A percentile compares a stretch with the other conserved stretches of the same genome.
These are phyloP conservation scores for Batillaria attramentaria DNA, from an alignment of 1,140 invertebrate genomes.

Conservation along the genomic window DNA sequence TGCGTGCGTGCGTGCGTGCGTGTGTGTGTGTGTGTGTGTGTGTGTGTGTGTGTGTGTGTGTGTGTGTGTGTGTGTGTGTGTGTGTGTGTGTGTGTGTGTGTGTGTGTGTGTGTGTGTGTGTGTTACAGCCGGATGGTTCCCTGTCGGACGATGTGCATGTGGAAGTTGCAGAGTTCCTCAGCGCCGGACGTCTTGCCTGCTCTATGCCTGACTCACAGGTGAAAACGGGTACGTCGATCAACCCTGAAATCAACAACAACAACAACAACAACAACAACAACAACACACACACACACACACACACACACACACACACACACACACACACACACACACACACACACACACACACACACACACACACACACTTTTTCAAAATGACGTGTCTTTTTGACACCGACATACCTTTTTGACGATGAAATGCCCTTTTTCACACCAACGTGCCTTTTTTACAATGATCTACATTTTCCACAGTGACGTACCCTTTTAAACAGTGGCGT, in stretches of 20 bases:
- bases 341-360: slow-evolving; percentile 16
- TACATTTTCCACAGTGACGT: too few species aligned
- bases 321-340: slow-evolving; percentile 19
- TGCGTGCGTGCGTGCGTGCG: not conserved
- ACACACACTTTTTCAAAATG: too few species aligned
- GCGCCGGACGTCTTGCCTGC: not conserved
- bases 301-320: slow-evolving; percentile 15
- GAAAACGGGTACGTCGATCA: not conserved
- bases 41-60: not conserved
- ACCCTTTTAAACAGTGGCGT: too few species aligned
- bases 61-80: not conserved
- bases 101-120: slow-evolving; percentile 15
- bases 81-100: slow-evolving; percentile 25
- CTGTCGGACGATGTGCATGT: not conserved
- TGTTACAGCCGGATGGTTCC: not conserved
- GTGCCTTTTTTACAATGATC: too few species aligned
- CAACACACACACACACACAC: not conserved
- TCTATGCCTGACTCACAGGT: not conserved
- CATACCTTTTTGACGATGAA: too few species aligned
- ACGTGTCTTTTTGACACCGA: too few species aligned
- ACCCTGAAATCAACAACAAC: not conserved
- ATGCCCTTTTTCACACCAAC: too few species aligned
- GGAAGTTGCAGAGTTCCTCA: not conserved
- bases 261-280: not conserved
- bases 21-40: not conserved